Evolutionary conservation across 2,888 invertebrate species (phyloP), one percentile per base, ranked within the genome.

Genomic region (Apamea monoglypha): DNA sequence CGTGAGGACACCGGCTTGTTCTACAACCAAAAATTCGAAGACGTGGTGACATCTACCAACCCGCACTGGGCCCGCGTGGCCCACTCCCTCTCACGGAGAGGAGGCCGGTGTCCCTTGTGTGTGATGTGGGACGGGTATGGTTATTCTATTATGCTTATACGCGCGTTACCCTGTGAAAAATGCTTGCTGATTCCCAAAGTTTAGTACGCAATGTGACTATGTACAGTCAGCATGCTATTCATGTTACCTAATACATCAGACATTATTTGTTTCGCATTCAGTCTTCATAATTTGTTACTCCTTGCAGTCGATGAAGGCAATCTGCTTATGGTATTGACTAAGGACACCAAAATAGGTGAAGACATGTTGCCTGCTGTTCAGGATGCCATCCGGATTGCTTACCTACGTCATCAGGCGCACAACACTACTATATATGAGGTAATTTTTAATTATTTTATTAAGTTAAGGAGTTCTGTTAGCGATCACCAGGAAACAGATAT

Each of bases 301-400:
- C 6, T 53, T 76, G 69, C 76, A 95, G 95, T 92, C 0, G 90
- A 92, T 29, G 95, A 96, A 87, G 83, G 83, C 4, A 92, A 83
- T 32, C 84, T 96, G 0, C 71, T 96, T 4, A 50, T 88, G n/a
- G 92, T 90, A 71, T 81, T 96, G 18, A 63, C 92, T 12, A 90
- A 84, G 2, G 89, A 91, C 3, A 92, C 90, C 0, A 85, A 83
- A 3, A 90, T 94, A 16, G 81, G 91, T 0, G 87, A 90, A 18
- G 66, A 82, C 0, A 82, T 92, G 66, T 74, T 95, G 21, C 83
- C 89, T 0, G 88, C 87, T 0, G 76, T 96, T 6, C 90, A 91
- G 74, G 59, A 87, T 1, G 93, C 93, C 0, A 84, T 95, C 3
- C 90, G 91, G 0, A 84, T 73, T 4, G 94, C 95, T 0, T 95